Percentiles rank a stretch among this genome's conserved stretches.
Evolutionary conservation across 2,113 vertebrate genomes (phyloP).

Genomic region (Puma concolor): DNA sequence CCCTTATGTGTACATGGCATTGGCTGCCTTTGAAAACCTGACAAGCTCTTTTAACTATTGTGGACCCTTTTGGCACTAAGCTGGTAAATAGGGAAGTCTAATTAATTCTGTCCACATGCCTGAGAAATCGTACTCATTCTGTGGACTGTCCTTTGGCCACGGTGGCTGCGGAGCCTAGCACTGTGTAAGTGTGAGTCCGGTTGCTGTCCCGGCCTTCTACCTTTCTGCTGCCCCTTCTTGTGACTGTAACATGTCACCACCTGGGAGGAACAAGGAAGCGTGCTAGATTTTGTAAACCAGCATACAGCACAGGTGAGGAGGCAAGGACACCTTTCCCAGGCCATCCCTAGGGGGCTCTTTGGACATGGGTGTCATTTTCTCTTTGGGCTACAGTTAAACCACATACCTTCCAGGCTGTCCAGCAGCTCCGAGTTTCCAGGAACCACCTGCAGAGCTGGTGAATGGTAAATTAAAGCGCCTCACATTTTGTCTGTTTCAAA

Average conservation of each 20-base stretch:
- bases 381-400: background rate
- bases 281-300: too few species aligned
- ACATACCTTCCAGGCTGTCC: background rate
- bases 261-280: accelerated
- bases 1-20: background rate
- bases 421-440: accelerated
- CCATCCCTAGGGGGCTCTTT: background rate
- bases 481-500: background rate
- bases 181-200: background rate
- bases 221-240: background rate
- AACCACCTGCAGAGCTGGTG: background rate
- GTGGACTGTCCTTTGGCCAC: background rate
- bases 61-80: background rate
- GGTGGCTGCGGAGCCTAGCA: background rate
- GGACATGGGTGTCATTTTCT: background rate
- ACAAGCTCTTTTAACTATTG: conserved; percentile 54
- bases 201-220: too few species aligned
- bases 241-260: background rate
- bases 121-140: background rate
- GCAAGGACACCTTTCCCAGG: background rate
- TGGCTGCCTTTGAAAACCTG: conserved; percentile 45
- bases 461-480: accelerated
- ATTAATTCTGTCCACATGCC: background rate
- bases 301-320: background rate
- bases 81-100: background rate